These are phyloP conservation scores for Spicauda simplicius DNA, from an alignment of 2,888 invertebrate genomes.

Conservation along the genomic window DNA sequence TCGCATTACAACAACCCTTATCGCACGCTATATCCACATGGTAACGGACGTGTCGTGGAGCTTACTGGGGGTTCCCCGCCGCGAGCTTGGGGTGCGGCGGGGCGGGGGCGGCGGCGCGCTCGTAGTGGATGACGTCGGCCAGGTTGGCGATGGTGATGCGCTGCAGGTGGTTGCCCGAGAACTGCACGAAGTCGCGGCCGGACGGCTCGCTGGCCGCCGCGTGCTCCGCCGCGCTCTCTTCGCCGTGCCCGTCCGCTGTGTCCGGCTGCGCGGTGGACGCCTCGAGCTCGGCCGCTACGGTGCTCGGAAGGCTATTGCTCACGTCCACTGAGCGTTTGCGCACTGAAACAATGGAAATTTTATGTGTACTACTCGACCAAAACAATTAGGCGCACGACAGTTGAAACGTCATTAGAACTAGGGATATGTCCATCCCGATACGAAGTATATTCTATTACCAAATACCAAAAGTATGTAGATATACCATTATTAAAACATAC, in stretches of 20 bases:
- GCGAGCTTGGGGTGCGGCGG: neutral
- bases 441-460: too few relatives aligned
- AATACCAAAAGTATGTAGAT: too few relatives aligned
- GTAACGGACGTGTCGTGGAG: neutral
- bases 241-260: too few relatives aligned
- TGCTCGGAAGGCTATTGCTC: neutral
- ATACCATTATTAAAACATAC: too few relatives aligned
- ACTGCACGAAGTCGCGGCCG: conserved; percentile 87
- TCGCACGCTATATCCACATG: conserved; percentile 17
- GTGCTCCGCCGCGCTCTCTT: too few relatives aligned
- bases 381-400: too few relatives aligned
- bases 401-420: too few relatives aligned
- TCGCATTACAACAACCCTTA: neutral
- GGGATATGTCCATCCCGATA: too few relatives aligned
- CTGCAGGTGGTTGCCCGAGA: conserved; percentile 90
- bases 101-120: conserved; percentile 48
- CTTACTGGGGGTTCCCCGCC: neutral
- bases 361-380: too few relatives aligned
- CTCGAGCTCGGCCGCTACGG: neutral
- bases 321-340: conserved; percentile 81
- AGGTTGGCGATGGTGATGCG: conserved; percentile 91
- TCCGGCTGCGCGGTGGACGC: neutral
- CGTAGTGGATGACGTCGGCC: conserved; percentile 83
- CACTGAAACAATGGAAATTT: conserved; percentile 67
- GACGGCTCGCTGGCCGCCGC: neutral